Conservation (phyloP, 92 coral and sea anemone species). For the Epizoanthus scotinus region DNA sequence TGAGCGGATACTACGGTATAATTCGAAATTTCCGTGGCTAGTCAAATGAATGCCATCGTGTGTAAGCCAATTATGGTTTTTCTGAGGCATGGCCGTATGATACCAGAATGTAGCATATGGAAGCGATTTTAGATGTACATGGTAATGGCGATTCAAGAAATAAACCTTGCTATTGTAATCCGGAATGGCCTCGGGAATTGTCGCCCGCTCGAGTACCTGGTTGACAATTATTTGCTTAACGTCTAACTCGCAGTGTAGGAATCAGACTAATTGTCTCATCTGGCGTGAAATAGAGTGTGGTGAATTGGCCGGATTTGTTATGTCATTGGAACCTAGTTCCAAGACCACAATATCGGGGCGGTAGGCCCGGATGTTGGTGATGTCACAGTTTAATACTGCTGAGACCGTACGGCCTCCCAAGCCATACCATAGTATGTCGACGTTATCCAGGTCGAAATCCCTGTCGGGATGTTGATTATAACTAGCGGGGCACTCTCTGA, state of each 20-base stretch:
- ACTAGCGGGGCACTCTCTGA: too few species aligned
- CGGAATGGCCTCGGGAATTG: background rate
- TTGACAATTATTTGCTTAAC: background rate
- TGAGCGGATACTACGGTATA: constrained; percentile 14
- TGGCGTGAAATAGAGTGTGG: background rate
- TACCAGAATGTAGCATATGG: constrained; percentile 10
- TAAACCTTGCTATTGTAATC: background rate
- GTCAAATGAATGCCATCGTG: constrained; percentile 1
- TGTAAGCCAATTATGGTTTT: background rate
- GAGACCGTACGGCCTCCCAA: background rate
- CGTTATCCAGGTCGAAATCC: background rate
- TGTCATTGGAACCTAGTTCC: constrained; percentile 24
- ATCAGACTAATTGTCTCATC: constrained; percentile 1
- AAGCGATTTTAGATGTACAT: background rate
- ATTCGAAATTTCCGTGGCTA: background rate
- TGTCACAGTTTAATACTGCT: background rate
- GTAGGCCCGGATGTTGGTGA: background rate
- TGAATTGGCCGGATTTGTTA: background rate
- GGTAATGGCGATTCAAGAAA: background rate
- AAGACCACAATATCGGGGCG: background rate
- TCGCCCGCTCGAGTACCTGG: background rate
- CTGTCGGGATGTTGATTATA: background rate
- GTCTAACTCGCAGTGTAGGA: background rate
- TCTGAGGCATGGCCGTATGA: background rate
- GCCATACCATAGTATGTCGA: background rate